Evolutionary conservation across 2,113 vertebrate genomes (phyloP), one percentile per base, ranked within the genome.

Genomic region (Embiotoca jacksoni): DNA sequence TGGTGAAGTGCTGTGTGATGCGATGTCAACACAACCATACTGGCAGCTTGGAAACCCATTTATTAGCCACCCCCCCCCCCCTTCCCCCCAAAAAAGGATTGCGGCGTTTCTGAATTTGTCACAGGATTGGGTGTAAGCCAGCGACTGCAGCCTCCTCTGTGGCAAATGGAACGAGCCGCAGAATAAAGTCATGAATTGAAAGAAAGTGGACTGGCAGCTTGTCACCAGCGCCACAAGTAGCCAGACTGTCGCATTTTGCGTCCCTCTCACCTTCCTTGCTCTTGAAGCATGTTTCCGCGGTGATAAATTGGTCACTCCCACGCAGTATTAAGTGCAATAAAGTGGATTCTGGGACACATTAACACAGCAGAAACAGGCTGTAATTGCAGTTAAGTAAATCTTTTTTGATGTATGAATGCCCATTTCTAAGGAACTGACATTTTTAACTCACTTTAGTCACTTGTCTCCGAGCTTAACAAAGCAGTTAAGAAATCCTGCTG

Each of bases 21-120:
- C 31, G 69, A 14, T 57, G 80, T 91, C 87, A 91, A 83, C 80
- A 84, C 73, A 78, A 75, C 83, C 86, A 76, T 75, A 53, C 64
- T 14, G 72, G 71, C 80, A 52, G 86, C 78, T 83, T 54, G 66
- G 67, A 84, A 86, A 85, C 69, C 66, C 53, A 85, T 91, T 88
- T 86, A 89, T 87, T 81, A 85, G 80, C 44, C 78, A 50, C 53
- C 74, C 61, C 78, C 54, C 53, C 74, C 61, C 69, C 23, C 1
- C 23, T 23, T 23, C 23, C 23, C 23, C 23, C 23, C 23, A 23
- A 23, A 23, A 23, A 31, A 79, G 84, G 61, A 81, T 82, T 70
- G 78, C 37, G 35, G 58, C 69, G 52, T 82, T 73, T 76, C 82
- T 23, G 69, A 80, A 80, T 90, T 73, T 63, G 78, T 79, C 70